Base-by-base conservation (phyloP, 2,797 vertebrate genomes). In the Dicrostonyx torquatus region DNA sequence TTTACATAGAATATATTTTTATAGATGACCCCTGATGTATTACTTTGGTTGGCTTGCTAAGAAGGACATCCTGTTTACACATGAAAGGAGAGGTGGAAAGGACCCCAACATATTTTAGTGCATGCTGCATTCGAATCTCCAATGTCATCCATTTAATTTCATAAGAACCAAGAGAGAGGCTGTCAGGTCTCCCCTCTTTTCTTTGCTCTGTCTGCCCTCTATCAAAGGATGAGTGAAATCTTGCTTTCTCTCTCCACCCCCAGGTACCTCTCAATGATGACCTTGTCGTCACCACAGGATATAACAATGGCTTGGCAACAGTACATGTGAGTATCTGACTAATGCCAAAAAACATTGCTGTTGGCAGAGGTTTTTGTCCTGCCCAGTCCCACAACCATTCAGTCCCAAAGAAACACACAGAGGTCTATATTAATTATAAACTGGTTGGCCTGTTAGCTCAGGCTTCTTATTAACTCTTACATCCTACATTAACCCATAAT, bases 231-330 rank as follows among this genome's bases (percentile, higher is more conserved):
- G 1, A 72, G 37, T 87, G 24, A 89, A 89, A 89, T 2, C 31
- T 24, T 87, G 45, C 5, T 84, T 87, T 96, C 58, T 93, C n/a
- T 85, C 8, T 90, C 91, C 60, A 4, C 72, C 66, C 94, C 94
- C 88, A 99, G 99, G 97, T 98, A 34, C 98, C 95, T 10, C 66
- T 99, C 93, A 80, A 98, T 2, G 99, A 99, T 48, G 98, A 99
- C 95, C 96, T 99, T 0, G 95, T 97, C 0, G 97, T 99, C 55
- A 98, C 97, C 87, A 99, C 99, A 0, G 98, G 98, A 43, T 98
- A 97, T 37, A 98, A 98, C 96, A 98, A 29, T 18, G 99, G 99
- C 6, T 97, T 99, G 97, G 99, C 99, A 6, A 98, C 98, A 13
- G 99, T 99, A 53, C 99, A 98, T 95, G 99, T 99, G 97, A 98